Conservation (phyloP, 2,113 vertebrate species). For the Phaethornis superciliosus region DNA sequence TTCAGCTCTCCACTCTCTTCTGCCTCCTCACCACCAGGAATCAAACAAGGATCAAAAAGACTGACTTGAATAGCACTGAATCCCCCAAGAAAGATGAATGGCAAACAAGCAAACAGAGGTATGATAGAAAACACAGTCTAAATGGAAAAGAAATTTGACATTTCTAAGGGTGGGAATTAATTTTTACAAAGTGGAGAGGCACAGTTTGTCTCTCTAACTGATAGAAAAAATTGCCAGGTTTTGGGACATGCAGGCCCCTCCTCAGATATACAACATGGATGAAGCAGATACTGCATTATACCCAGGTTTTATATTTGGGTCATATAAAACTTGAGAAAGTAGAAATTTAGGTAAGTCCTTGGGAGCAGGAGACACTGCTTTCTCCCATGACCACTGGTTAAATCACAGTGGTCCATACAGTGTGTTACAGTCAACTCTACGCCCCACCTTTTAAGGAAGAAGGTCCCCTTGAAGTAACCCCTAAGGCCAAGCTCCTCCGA, state of each 20-base stretch:
- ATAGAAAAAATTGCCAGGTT: neutral
- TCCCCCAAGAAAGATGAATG: neutral
- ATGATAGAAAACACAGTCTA: neutral
- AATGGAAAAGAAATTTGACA: neutral
- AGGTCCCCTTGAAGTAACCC: neutral
- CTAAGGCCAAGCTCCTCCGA: neutral
- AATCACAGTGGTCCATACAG: neutral
- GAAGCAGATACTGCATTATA: neutral
- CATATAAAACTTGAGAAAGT: neutral
- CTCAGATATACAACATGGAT: neutral
- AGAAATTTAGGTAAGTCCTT: neutral
- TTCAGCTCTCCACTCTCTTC: neutral
- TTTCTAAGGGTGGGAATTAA: neutral
- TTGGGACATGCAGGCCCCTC: neutral
- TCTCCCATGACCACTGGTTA: neutral
- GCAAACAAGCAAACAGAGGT: neutral
- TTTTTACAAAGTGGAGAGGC: neutral
- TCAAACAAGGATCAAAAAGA: neutral
- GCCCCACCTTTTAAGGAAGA: neutral
- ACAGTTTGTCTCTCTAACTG: neutral
- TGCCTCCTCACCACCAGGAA: neutral
- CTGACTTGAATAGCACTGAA: neutral
- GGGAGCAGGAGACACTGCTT: neutral
- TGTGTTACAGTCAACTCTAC: fast-evolving
- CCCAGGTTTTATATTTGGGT: neutral